Conservation (phyloP, 2,888 invertebrate genomes). For the Chymomyza fuscimana region DNA sequence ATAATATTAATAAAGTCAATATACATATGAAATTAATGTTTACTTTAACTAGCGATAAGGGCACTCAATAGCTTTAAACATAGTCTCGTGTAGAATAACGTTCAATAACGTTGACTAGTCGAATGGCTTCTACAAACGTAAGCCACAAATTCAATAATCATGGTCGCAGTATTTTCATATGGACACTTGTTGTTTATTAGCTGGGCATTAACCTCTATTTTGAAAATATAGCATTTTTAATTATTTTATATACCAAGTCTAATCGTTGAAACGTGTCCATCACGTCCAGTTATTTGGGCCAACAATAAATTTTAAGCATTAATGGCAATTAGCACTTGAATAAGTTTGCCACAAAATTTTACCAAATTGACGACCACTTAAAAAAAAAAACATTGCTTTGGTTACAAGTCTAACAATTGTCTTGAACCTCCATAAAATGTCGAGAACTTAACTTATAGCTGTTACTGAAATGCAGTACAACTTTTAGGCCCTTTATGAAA, state of each 20-base stretch:
- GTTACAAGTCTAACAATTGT: no score
- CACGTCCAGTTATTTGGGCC: constrained; percentile 20
- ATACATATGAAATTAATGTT: constrained; percentile 10
- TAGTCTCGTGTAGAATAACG: neutral
- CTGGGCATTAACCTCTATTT: neutral
- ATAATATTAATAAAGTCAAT: constrained; percentile 57
- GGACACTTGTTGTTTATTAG: constrained; percentile 16
- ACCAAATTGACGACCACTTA: neutral
- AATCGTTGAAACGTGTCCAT: constrained; percentile 4
- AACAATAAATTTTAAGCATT: constrained; percentile 27
- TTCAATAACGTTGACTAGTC: neutral
- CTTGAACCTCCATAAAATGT: no score
- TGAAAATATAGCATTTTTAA: neutral
- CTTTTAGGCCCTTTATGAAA: no score
- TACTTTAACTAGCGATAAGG: neutral
- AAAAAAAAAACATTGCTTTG: no score
- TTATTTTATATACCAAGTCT: neutral
- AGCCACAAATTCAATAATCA: neutral
- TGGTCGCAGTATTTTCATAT: neutral
- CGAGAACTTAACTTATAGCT: no score
- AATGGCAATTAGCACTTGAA: no score
- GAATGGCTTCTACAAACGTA: no score
- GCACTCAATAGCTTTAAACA: neutral
- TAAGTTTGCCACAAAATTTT: neutral
- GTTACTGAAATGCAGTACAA: no score